Evolutionary conservation across 2,888 invertebrate genomes (phyloP).

Genomic region (Oscheius sp.): DNA sequence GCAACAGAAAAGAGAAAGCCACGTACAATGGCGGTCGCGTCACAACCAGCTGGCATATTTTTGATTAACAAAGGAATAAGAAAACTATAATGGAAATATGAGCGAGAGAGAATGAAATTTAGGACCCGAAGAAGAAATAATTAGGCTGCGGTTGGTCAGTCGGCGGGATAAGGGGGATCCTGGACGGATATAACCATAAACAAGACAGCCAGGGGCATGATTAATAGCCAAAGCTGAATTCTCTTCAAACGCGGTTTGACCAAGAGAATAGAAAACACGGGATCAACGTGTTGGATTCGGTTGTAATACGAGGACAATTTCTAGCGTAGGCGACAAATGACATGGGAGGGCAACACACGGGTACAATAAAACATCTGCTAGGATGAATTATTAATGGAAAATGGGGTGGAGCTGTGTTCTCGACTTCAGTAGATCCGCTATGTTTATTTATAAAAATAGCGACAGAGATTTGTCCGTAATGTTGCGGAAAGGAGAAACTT

Average conservation of each 20-base stretch:
- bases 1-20: constrained; percentile 3
- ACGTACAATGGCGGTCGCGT: constrained; percentile 5
- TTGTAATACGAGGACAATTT: constrained; percentile 34
- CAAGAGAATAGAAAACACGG: constrained; percentile 5
- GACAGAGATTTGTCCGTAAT: neutral
- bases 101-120: constrained; percentile 3
- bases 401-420: too few relatives aligned
- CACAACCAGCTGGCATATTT: neutral
- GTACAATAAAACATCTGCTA: too few relatives aligned
- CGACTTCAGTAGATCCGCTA: too few relatives aligned
- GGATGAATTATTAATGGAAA: too few relatives aligned
- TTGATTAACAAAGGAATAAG: neutral
- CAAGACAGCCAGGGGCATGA: constrained; percentile 26
- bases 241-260: neutral
- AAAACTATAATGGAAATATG: neutral
- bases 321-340: constrained; percentile 33
- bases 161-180: constrained; percentile 13
- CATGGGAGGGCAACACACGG: neutral
- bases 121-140: neutral
- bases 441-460: too few relatives aligned
- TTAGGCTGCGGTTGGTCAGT: constrained; percentile 20
- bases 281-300: neutral
- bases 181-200: constrained; percentile 27
- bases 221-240: constrained; percentile 24
- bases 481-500: too few relatives aligned